Evolutionary conservation across 1,140 invertebrate species (phyloP), one percentile per base, ranked within the genome.

Genomic region (Lepidurus couesii): DNA sequence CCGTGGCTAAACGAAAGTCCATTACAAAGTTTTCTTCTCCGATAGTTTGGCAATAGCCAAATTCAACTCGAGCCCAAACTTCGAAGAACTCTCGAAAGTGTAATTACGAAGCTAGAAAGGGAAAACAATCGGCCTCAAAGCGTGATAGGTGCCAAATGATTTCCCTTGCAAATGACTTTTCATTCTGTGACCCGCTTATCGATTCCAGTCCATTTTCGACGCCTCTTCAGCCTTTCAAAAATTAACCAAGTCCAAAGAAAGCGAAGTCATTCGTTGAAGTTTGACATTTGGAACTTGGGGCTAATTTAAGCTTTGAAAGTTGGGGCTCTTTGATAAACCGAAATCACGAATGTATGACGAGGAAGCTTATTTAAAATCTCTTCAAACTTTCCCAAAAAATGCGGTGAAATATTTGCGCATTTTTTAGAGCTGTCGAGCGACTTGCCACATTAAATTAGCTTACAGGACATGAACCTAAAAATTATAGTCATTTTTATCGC

Each of bases 131-230:
- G 53, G 6, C 21, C 53, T 16, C 21, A 16, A 21, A 65, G 53
- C 53, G 7, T 7, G 1, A 65, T n/a, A 65, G 53, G 53, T 65
- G 53, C 53, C 53, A 65, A 65, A 65, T 65, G 21, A 65, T 65
- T 65, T 65, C 53, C 8, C 53, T 65, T 65, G 53, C 53, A 65
- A 65, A 65, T 9, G 53, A 65, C n/a, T 65, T 16, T 65, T 65
- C 53, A 7, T 65, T 65, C 16, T 65, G 9, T 65, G 53, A 65
- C 53, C 21, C 21, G 21, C 5, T 65, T 65, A 65, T 65, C 53
- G 13, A 65, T 21, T 65, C n/a, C n/a, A 65, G 9, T 65, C 13
- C 8, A n/a, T 65, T 65, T 65, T 65, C 21, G n/a, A 21, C 4
- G 21, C 53, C 16, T 65, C 21, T 65, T 16, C 53, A 13, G 5